Conservation (phyloP, 2,113 vertebrate species). For the Telmatochromis bifrenatus region DNA sequence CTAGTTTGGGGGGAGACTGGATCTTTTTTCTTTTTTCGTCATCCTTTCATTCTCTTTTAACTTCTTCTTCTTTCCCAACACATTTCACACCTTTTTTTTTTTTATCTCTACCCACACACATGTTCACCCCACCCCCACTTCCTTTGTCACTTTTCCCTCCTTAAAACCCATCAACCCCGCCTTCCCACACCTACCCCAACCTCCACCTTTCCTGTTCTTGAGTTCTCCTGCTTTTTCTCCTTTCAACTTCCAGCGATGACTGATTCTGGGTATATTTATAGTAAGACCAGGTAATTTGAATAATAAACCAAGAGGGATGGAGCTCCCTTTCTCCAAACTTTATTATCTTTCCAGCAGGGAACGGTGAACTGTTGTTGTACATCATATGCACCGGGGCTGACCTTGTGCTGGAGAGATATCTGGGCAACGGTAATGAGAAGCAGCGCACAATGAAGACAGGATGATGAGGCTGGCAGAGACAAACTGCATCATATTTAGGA, state of each 20-base stretch:
- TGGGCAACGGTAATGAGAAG: slow-evolving; percentile 46
- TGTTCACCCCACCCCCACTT: not conserved
- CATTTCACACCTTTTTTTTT: slow-evolving; percentile 24
- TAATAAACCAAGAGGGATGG: slow-evolving; percentile 30
- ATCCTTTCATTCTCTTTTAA: not conserved
- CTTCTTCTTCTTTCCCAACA: not conserved
- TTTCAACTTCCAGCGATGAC: not conserved
- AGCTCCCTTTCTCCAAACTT: slow-evolving; percentile 23
- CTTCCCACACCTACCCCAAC: not conserved
- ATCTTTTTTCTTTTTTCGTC: not conserved
- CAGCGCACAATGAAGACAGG: not conserved
- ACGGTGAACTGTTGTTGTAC: slow-evolving; percentile 8
- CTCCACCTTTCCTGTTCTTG: not conserved
- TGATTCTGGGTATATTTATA: slow-evolving; percentile 22
- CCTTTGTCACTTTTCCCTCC: not conserved
- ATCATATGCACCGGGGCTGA: slow-evolving; percentile 30
- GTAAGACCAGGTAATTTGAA: slow-evolving; percentile 49
- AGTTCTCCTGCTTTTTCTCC: not conserved
- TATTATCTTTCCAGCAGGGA: slow-evolving; percentile 24
- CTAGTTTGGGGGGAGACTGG: not conserved
- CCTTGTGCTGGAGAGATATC: slow-evolving; percentile 46
- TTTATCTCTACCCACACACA: not conserved
- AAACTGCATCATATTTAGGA: slow-evolving; percentile 12
- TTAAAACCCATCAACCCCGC: not conserved
- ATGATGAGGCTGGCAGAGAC: not conserved